Base-by-base conservation (phyloP, 1,140 invertebrate genomes). In the Kradibia gibbosae region DNA sequence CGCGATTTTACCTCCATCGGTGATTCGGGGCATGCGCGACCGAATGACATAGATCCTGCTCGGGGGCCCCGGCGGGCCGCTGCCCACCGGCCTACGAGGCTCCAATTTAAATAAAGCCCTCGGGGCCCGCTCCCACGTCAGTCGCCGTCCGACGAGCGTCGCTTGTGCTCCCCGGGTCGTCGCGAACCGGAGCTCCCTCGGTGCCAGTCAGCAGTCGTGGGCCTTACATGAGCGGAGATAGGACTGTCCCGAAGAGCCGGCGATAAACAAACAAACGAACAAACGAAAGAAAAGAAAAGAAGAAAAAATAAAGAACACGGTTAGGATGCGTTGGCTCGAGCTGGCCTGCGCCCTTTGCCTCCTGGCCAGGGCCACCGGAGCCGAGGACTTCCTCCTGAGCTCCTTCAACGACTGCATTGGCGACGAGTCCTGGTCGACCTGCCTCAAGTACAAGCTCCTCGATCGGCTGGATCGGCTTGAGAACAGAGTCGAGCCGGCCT, bases 371-470 rank as follows among this genome's bases (percentile, higher is more conserved):
- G 83, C 87, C 85, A 82, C 83, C 70, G 84, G 87, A 60, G 87
- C 86, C 87, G 93, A 94, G 83, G 94, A 95, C 87, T 92, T 96
- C 25, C 92, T 96, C 45, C 92, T 93, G 22, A 93, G 93, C 84
- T 94, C 96, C 76, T 90, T 96, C 83, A 94, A 94, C 91, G 93
- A 94, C 87, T 96, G 95, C 91, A 93, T 94, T 85, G 92, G 93
- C 83, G 91, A 93, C 22, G 92, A 94, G 79, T 92, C 92, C 0
- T 93, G 93, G 83, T 93, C 94, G 84, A 91, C 92, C 72, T 96
- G 95, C 85, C 90, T 96, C 62, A 96, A 96, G 88, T 92, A 93
- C 85, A 94, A 95, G 88, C 93, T 96, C 74, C 90, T 96, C 13
- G 92, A 92, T 65, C 96, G 94, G 89, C 89, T 96, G 87, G 95